Conservation (phyloP, 2,888 invertebrate species). For the Chymomyza fuscimana region DNA sequence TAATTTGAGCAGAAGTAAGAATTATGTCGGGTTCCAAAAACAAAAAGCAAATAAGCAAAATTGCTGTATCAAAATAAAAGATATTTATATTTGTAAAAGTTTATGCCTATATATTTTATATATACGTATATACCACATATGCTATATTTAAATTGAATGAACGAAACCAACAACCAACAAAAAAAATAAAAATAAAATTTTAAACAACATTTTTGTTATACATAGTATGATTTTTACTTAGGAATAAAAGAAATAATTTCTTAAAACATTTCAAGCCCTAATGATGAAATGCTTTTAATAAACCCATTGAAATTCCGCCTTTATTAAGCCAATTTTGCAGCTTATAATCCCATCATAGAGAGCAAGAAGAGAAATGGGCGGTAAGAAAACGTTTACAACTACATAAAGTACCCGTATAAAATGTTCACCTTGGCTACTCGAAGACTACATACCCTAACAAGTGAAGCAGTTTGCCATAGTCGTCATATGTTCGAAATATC, state of each 20-base stretch:
- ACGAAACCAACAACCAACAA: conserved; percentile 36
- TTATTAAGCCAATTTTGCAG: conserved; percentile 1
- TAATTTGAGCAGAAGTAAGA: conserved; percentile 9
- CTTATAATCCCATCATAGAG: conserved; percentile 26
- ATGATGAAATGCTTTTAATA: conserved; percentile 1
- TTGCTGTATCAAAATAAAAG: conserved; percentile 38
- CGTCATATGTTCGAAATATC: too few relatives aligned
- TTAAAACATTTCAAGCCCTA: conserved; percentile 38
- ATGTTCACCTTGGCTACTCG: background rate
- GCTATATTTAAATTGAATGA: conserved; percentile 46
- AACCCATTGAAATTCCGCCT: background rate
- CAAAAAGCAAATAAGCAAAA: background rate
- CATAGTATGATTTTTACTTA: conserved; percentile 3
- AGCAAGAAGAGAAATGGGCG: conserved; percentile 8
- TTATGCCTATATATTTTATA: conserved; percentile 65
- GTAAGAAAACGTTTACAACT: conserved; percentile 16
- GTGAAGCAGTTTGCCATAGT: too few relatives aligned
- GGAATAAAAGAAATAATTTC: conserved; percentile 8
- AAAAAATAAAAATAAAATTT: conserved; percentile 40
- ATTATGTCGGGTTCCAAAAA: conserved; percentile 1
- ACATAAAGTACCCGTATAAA: background rate
- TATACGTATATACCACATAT: conserved; percentile 57
- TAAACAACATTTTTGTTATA: background rate
- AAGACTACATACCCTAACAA: background rate
- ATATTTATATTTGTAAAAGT: conserved; percentile 70